A percentile compares a stretch with the other conserved stretches of the same genome.
phyloP scores from a whole-genome alignment of 2,113 vertebrate genomes.

The Bettongia penicillata region DNA sequence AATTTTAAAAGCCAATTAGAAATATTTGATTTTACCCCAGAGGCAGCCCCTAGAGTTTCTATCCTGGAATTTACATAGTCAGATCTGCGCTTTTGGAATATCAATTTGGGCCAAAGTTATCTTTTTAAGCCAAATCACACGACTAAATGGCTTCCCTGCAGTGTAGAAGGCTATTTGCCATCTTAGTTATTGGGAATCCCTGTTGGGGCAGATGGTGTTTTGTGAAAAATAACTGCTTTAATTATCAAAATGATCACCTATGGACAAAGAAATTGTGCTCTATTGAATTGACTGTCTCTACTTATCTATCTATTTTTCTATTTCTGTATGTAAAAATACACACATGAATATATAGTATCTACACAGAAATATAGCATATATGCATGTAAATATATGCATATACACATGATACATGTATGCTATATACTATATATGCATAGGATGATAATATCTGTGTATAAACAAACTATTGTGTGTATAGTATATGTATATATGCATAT shows the following conservation, averaged over 20 bases:
- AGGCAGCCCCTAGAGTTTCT: not conserved
- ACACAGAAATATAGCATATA: not conserved
- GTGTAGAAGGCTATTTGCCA: not conserved
- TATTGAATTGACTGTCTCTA: not conserved
- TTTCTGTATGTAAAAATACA: not conserved
- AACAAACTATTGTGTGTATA: not conserved
- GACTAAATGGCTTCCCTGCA: not conserved
- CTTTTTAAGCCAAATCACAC: conserved; percentile 22
- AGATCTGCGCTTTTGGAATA: not conserved
- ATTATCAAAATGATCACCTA: conserved; percentile 23
- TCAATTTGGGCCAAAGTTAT: not conserved
- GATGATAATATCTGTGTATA: not conserved
- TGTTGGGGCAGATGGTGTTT: conserved; percentile 42
- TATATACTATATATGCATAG: too few relatives aligned
- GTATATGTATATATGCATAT: not conserved
- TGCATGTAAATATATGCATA: not conserved
- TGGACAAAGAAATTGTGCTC: not conserved
- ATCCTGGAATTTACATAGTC: not conserved
- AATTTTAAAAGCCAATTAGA: not conserved
- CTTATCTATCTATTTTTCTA: not conserved
- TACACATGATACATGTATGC: too few relatives aligned
- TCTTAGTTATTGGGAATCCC: conserved; percentile 17
- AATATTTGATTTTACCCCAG: not conserved
- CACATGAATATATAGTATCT: not conserved
- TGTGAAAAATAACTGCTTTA: conserved; percentile 52